Percentiles rank a stretch among this genome's conserved stretches.
Evolutionary conservation across 2,888 invertebrate genomes (phyloP).

Genomic region (Patella caerulea): DNA sequence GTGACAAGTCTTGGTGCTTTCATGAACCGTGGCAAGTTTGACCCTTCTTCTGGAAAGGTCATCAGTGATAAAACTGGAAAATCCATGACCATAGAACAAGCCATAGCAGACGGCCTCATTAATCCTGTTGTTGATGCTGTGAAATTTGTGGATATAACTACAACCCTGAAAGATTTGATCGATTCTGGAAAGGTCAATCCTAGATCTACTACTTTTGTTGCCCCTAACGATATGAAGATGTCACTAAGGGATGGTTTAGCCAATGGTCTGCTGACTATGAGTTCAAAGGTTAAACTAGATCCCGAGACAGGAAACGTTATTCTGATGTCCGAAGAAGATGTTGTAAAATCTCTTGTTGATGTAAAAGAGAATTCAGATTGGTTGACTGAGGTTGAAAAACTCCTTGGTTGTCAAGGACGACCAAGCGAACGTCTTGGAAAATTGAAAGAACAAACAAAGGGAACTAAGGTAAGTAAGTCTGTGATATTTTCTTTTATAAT

Average conservation of each 20-base stretch:
- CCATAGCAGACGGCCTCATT: conserved; percentile 82
- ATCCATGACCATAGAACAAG: conserved; percentile 78
- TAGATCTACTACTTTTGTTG: conserved; percentile 54
- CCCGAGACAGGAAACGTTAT: conserved; percentile 56
- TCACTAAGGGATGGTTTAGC: conserved; percentile 78
- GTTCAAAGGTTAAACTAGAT: conserved; percentile 77
- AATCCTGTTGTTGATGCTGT: conserved; percentile 57
- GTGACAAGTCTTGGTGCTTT: conserved; percentile 60
- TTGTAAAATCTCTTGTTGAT: conserved; percentile 62
- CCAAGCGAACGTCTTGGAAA: conserved; percentile 54
- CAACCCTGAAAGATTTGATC: conserved; percentile 60
- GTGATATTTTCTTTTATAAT: too few species aligned
- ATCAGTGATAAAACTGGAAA: conserved; percentile 78
- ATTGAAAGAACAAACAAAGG: conserved; percentile 49
- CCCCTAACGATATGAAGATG: conserved; percentile 74
- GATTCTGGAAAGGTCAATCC: conserved; percentile 62
- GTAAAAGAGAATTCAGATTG: conserved; percentile 64
- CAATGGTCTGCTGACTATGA: conserved; percentile 79
- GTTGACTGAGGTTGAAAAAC: conserved; percentile 61
- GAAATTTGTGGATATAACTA: conserved; percentile 57
- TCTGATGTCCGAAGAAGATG: conserved; percentile 60
- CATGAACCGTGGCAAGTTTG: conserved; percentile 74
- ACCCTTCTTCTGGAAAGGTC: conserved; percentile 76
- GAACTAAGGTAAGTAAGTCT: conserved; percentile 45
- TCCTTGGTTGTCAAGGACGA: conserved; percentile 50